These are phyloP conservation scores for Elanoides forficatus DNA, from an alignment of 2,113 vertebrate genomes.

Conservation along the genomic window DNA sequence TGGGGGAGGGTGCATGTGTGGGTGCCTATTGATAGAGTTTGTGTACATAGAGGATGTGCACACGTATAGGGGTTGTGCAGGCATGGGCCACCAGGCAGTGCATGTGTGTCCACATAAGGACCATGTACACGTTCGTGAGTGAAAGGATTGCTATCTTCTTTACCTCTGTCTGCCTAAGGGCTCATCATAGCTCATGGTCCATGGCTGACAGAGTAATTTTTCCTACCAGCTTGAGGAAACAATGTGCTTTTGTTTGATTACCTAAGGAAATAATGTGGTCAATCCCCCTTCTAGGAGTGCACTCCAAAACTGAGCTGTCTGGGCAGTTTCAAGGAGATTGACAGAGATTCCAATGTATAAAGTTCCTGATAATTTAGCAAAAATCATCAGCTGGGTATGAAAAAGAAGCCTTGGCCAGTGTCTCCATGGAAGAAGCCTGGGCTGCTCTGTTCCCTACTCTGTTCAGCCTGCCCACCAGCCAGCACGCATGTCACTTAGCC, in stretches of 20 bases:
- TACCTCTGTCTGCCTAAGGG: neutral
- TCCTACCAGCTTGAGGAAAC: neutral
- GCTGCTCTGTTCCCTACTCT: neutral
- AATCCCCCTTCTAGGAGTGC: neutral
- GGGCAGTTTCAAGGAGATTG: neutral
- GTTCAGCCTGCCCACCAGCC: neutral
- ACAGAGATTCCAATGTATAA: neutral
- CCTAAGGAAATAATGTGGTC: neutral
- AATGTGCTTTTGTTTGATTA: neutral
- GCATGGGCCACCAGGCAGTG: neutral
- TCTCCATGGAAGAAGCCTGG: neutral
- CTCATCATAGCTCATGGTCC: neutral
- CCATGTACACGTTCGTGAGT: neutral
- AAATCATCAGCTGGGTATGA: neutral
- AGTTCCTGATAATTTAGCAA: neutral
- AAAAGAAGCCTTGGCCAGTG: neutral
- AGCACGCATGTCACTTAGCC: neutral
- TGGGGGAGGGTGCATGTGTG: neutral
- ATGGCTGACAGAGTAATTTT: neutral
- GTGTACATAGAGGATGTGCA: rapidly evolving
- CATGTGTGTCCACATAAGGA: neutral
- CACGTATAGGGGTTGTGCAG: neutral
- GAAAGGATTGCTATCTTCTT: neutral
- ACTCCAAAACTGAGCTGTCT: neutral
- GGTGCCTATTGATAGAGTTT: neutral